Evolutionary conservation across 30 jellyfish, hydroid and myxozoan genomes (phyloP).

Genomic region (Nemopilema nomurai): DNA sequence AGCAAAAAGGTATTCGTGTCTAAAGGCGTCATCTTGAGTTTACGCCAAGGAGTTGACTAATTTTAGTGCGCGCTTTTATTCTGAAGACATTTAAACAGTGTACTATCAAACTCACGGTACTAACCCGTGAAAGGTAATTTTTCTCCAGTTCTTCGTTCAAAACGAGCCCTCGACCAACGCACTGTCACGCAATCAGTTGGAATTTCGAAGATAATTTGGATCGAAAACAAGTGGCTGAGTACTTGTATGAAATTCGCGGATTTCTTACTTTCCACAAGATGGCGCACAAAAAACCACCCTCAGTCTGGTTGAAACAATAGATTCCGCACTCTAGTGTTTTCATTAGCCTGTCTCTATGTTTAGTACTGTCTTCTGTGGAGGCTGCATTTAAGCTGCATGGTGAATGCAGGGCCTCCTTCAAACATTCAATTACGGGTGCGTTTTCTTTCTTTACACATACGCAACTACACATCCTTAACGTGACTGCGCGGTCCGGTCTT

Average conservation of each 20-base stretch:
- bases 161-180: background rate
- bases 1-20: background rate
- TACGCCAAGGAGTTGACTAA: background rate
- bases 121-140: background rate
- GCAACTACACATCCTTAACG: no score
- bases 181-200: background rate
- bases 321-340: background rate
- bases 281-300: background rate
- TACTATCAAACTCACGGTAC: background rate
- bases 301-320: background rate
- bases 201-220: background rate
- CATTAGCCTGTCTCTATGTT: background rate
- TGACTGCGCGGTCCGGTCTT: no score
- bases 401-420: no score
- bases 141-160: background rate
- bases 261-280: background rate
- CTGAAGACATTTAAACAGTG: background rate
- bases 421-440: no score
- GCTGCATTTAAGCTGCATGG: no score
- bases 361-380: background rate
- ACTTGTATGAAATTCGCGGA: background rate
- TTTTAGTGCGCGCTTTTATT: background rate
- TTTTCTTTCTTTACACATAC: no score
- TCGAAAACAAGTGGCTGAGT: background rate
- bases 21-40: background rate